These are phyloP conservation scores for Selenia dentaria DNA, from an alignment of 2,888 invertebrate species.

Conservation along the genomic window DNA sequence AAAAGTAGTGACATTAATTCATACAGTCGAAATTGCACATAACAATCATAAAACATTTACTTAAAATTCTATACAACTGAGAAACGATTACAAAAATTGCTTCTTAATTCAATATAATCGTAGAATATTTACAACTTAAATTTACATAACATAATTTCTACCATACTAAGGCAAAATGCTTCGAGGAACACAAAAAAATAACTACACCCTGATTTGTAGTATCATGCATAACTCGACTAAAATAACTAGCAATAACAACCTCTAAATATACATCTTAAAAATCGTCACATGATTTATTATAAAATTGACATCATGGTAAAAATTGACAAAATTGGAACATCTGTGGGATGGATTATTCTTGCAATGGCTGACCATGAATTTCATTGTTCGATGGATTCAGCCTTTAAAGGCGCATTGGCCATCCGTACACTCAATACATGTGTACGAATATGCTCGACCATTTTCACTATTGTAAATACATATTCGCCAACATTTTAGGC, in stretches of 20 bases:
- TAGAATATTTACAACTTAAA: constrained; percentile 38
- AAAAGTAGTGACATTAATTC: neutral
- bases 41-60: constrained; percentile 16
- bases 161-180: constrained; percentile 70
- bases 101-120: constrained; percentile 20
- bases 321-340: too few species aligned
- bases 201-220: constrained; percentile 30
- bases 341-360: too few species aligned
- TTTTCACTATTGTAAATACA: too few species aligned
- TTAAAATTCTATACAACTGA: constrained; percentile 33
- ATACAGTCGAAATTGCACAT: constrained; percentile 26
- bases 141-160: constrained; percentile 36
- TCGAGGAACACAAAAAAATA: constrained; percentile 67
- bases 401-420: too few species aligned
- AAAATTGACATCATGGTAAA: constrained; percentile 6
- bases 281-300: neutral
- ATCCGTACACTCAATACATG: too few species aligned
- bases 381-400: too few species aligned
- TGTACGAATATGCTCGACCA: too few species aligned
- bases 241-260: constrained; percentile 3
- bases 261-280: constrained; percentile 6
- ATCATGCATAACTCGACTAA: constrained; percentile 12
- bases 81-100: constrained; percentile 30
- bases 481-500: too few species aligned
- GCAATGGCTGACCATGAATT: too few species aligned